Conservation (phyloP, 2,797 vertebrate species). For the Octomys mimax region DNA sequence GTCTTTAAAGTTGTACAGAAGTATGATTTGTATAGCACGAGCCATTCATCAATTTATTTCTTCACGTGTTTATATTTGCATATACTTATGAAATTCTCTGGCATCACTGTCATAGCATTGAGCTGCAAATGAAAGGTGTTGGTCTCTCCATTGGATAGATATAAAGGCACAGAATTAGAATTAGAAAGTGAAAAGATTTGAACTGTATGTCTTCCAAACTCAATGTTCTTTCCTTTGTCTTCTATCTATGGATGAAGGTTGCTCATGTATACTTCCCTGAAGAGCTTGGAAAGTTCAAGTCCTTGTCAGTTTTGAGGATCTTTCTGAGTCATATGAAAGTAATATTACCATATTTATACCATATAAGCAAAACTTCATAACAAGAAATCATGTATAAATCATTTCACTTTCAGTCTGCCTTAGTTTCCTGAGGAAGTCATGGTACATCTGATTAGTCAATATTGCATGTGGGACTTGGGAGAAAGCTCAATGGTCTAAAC, state of each 20-base stretch:
- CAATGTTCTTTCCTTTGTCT: background rate
- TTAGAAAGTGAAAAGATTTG: background rate
- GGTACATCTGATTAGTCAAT: background rate
- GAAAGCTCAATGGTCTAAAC: no score
- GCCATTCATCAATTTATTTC: background rate
- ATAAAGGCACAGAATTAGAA: background rate
- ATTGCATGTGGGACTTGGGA: background rate
- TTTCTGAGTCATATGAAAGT: background rate
- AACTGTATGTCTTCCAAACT: background rate
- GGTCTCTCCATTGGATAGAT: background rate
- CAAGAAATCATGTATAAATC: background rate
- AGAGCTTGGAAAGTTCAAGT: constrained; percentile 9
- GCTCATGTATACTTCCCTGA: background rate
- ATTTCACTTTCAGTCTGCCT: constrained; percentile 34
- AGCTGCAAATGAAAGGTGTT: background rate
- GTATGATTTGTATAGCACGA: background rate
- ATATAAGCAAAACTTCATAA: background rate
- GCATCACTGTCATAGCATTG: background rate
- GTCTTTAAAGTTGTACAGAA: background rate
- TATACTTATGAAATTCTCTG: background rate
- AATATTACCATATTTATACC: background rate
- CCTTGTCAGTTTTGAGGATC: background rate
- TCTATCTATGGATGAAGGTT: background rate
- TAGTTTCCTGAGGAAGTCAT: constrained; percentile 29
- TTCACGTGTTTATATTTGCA: background rate